Evolutionary conservation across 2,113 vertebrate species (phyloP), one percentile per base, ranked within the genome.

Genomic region (Mesocricetus auratus): DNA sequence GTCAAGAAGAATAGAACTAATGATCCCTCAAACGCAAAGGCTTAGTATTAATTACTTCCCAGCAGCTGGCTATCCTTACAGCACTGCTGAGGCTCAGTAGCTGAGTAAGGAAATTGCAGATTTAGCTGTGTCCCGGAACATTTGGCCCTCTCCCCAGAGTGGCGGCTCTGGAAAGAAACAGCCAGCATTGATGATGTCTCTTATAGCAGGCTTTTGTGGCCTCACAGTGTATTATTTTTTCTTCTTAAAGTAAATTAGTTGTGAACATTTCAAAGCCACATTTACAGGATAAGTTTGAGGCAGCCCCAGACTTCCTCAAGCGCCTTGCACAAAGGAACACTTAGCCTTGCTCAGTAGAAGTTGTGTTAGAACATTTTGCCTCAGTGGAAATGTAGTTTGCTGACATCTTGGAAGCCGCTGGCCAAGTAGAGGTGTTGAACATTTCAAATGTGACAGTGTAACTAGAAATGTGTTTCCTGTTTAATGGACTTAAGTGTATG

Each of bases 1-100:
- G 95, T 97, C 97, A 96, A 93, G 82, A 94, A 97, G 95, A 97
- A 96, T 95, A 97, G 91, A 53, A 96, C 94, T 97, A 91, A 97
- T 97, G 96, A 94, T 96, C 92, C 60, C 94, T 93, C 87, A 98
- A 97, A 97, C 94, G 74, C 88, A 97, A 58, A 97, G 81, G 60
- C 94, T 95, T 89, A 26, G 66, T 97, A 97, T 97, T 97, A 97
- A 97, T 95, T 96, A 96, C 73, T 89, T 89, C 91, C 87, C 90
- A 97, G 86, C 96, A 97, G 95, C 96, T 98, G 97, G 95, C 89
- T 93, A 22, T 96, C 86, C 96, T 95, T 95, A 82, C 91, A 75
- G 88, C 58, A 58, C 92, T 83, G 66, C 86, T 92, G 86, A 60
- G 75, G 31, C 89, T 83, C 94, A 96, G 71, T 47, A 93, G 96